Conservation (phyloP, 37 sponge, comb jelly and placozoan species). For the Mnemiopsis leidyi region DNA sequence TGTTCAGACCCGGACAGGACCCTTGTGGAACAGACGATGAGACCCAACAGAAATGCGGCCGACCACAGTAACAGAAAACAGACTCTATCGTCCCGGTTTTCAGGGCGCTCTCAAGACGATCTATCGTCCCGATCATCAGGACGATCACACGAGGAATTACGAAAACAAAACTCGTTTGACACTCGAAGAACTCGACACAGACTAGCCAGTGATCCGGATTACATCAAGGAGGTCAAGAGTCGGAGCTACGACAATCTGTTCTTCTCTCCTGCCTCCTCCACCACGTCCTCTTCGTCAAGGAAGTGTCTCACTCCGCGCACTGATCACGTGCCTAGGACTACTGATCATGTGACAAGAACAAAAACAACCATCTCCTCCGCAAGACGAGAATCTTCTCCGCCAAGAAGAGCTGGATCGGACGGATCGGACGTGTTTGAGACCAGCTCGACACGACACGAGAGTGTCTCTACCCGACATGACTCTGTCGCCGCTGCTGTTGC, state of each 20-base stretch:
- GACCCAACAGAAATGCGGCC: background rate
- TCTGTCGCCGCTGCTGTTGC: too few species aligned
- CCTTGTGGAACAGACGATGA: background rate
- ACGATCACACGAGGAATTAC: background rate
- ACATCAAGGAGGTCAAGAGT: background rate
- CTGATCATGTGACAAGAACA: too few species aligned
- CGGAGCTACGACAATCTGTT: background rate
- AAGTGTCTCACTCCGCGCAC: background rate
- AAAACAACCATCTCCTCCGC: too few species aligned
- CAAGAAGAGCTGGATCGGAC: background rate
- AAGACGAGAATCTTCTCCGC: background rate
- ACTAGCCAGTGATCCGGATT: constrained; percentile 19
- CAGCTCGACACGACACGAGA: background rate
- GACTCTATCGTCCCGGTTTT: background rate
- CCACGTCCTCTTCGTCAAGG: background rate
- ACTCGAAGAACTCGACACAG: background rate
- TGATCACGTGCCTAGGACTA: background rate
- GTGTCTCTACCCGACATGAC: background rate
- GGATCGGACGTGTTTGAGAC: background rate
- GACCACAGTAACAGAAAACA: background rate
- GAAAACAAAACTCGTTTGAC: background rate
- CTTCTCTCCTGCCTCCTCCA: background rate
- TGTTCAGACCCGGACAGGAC: background rate
- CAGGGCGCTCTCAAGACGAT: background rate
- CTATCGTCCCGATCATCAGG: background rate